Evolutionary conservation across 2,113 vertebrate species (phyloP).

Genomic region (Bettongia penicillata): DNA sequence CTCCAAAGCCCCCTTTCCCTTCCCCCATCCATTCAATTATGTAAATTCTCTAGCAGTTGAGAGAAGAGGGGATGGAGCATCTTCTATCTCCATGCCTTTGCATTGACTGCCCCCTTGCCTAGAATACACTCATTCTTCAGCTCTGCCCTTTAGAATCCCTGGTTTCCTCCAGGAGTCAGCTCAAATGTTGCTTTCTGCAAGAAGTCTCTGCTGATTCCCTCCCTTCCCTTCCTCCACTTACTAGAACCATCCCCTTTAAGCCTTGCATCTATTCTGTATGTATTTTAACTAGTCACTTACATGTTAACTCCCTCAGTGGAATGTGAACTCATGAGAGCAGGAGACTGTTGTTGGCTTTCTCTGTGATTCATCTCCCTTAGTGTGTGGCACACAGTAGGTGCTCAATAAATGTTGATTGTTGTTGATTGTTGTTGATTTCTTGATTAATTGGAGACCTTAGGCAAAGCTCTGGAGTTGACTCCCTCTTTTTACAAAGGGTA

Average conservation of each 20-base stretch:
- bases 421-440: not conserved
- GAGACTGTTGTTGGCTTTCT: not conserved
- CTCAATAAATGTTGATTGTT: not conserved
- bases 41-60: not conserved
- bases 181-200: not conserved
- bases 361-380: not conserved
- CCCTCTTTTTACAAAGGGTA: conserved; percentile 17
- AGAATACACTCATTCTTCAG: not conserved
- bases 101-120: too few species aligned
- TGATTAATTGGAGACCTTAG: not conserved
- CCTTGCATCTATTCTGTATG: not conserved
- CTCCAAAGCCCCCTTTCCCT: not conserved
- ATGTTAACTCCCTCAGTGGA: not conserved
- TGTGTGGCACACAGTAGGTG: too few species aligned
- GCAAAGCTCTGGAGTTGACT: not conserved
- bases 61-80: not conserved
- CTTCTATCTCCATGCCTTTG: not conserved
- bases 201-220: not conserved
- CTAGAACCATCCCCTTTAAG: not conserved
- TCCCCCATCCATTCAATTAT: not conserved
- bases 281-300: not conserved
- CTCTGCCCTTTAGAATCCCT: not conserved
- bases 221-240: not conserved
- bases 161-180: not conserved
- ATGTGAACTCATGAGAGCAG: not conserved